Percentiles rank a stretch among this genome's conserved stretches.
phyloP scores from a whole-genome alignment of 2,113 vertebrate genomes.

The Pongo abelii region DNA sequence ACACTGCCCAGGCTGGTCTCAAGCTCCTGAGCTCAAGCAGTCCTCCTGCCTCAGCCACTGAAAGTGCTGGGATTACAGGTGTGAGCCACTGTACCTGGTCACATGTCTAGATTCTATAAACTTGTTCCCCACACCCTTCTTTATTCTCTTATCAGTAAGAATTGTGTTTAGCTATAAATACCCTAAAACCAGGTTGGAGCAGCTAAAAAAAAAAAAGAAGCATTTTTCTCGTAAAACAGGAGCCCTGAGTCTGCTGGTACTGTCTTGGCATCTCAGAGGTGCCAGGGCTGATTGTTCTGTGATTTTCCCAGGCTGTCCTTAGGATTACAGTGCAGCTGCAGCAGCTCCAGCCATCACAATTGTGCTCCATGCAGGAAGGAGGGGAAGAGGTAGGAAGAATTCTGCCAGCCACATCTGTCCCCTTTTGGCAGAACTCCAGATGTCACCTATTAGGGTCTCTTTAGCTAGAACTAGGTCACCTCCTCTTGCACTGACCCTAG shows the following conservation, averaged over 20 bases:
- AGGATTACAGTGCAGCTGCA: background rate
- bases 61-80: too few relatives aligned
- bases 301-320: background rate
- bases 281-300: background rate
- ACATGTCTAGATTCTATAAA: background rate
- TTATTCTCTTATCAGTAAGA: background rate
- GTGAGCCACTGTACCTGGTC: too few relatives aligned
- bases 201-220: background rate
- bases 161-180: background rate
- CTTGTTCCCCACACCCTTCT: background rate
- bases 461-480: background rate
- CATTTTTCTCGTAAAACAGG: background rate
- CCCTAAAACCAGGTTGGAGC: background rate
- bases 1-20: too few relatives aligned
- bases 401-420: background rate
- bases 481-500: background rate
- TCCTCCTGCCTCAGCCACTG: too few relatives aligned
- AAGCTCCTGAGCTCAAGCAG: too few relatives aligned
- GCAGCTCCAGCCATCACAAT: background rate
- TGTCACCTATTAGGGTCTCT: background rate
- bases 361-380: background rate
- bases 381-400: background rate
- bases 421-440: background rate
- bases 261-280: background rate
- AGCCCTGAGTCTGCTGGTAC: background rate